Base-by-base conservation (phyloP, 53 echinoderm and acorn worm species). In the Stichopus horrens region DNA sequence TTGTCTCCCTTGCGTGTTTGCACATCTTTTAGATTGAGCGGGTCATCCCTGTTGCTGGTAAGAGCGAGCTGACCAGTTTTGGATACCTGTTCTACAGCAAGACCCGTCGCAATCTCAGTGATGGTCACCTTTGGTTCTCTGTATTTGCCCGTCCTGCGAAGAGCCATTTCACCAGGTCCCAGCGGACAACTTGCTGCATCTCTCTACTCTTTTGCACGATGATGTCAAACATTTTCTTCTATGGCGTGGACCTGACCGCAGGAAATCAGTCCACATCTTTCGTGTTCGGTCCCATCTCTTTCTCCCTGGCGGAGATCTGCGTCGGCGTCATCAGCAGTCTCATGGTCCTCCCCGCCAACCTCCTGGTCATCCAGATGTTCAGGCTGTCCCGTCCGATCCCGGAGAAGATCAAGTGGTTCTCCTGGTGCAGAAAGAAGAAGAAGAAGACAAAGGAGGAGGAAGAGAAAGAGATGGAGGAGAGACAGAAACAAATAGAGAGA, bases 181-280 rank as follows among this genome's bases (percentile, higher is more conserved):
- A 97, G 91, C 78, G 97, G 10, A 87, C 96, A 8, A 92, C 97
- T 8, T 97, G 97, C 84, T 97, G 97, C 86, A 90, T 97, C 56
- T 97, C 97, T 54, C 90, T 97, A 5, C 93, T 97, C 77, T 97
- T 97, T 90, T 92, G 91, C 18, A 94, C 97, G 10, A 97, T 97
- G 97, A 95, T 95, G 95, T 91, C 97, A 23, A 97, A 97, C 65
- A 97, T 97, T 77, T 90, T 97, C 87, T 94, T 97, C 54, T 97
- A 97, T 83, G 78, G 88, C 4, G 94, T 94, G 74, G 79, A 92
- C 37, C 75, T 89, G 54, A 57, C 65, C 51, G 78, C 68, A 19
- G 77, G 92, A 9, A 86, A 89, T 10, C 78, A 79, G 76, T 79
- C 90, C 81, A 18, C 67, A 13, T 83, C 77, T 55, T 94, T 81